Evolutionary conservation across 2,888 invertebrate genomes (phyloP).

Genomic region (Salticus scenicus): DNA sequence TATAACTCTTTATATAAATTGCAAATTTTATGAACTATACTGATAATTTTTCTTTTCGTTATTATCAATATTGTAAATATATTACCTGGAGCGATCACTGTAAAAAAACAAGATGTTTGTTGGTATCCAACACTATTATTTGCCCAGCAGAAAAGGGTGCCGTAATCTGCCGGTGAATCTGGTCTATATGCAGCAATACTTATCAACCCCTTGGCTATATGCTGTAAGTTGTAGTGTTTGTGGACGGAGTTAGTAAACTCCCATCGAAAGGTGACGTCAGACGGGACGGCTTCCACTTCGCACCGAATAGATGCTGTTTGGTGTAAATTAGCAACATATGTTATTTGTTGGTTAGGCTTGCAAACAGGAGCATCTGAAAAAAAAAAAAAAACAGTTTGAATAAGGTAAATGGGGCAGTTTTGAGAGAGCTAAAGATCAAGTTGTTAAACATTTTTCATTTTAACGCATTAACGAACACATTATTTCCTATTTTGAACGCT

Average conservation of each 20-base stretch:
- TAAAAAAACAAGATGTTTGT: slow-evolving; percentile 24
- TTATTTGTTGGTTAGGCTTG: slow-evolving; percentile 9
- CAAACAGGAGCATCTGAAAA: slow-evolving; percentile 21
- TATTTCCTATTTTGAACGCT: no score
- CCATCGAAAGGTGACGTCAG: slow-evolving; percentile 14
- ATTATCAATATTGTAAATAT: no score
- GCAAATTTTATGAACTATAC: no score
- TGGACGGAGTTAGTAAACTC: slow-evolving; percentile 21
- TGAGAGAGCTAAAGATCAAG: no score
- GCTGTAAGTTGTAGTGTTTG: slow-evolving; percentile 10
- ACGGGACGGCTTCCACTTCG: slow-evolving; percentile 27
- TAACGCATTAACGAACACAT: no score
- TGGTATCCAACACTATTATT: slow-evolving; percentile 22
- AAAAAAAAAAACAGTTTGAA: no score
- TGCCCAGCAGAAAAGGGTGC: slow-evolving; percentile 27
- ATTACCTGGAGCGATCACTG: slow-evolving; percentile 27
- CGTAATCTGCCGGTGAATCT: slow-evolving; percentile 10
- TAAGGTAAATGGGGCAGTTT: no score
- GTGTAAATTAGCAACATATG: slow-evolving; percentile 4
- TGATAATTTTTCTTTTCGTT: no score
- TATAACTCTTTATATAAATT: no score
- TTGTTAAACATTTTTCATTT: no score
- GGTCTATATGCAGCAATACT: slow-evolving; percentile 11
- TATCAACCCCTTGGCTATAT: background rate
- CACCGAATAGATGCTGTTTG: slow-evolving; percentile 22